Evolutionary conservation across 2,113 vertebrate species (phyloP).

Genomic region (Cyprinus carpio): DNA sequence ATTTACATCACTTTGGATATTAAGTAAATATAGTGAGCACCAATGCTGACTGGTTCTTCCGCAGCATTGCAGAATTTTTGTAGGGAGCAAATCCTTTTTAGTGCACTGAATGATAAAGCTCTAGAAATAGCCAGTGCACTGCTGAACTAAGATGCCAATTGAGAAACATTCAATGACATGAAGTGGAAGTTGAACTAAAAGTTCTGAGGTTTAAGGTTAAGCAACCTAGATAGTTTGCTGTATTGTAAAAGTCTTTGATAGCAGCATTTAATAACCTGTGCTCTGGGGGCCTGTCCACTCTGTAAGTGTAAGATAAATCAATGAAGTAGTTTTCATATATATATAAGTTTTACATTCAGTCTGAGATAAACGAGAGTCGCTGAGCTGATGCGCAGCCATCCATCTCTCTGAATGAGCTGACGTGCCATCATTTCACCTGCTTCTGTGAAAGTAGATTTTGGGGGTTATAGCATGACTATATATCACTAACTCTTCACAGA

Average conservation of each 20-base stretch:
- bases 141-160: not conserved
- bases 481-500: conserved; percentile 16
- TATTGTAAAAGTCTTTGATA: not conserved
- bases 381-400: not conserved
- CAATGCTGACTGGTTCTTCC: not conserved
- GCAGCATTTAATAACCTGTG: not conserved
- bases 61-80: not conserved
- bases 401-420: conserved; percentile 29
- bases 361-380: conserved; percentile 4
- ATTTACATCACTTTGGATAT: not conserved
- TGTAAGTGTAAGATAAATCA: not conserved
- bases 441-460: not conserved
- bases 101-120: not conserved
- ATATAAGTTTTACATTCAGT: conserved; percentile 20
- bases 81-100: not conserved
- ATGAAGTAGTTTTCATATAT: conserved; percentile 18
- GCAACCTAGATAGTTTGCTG: not conserved
- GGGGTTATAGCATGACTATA: conserved; percentile 5
- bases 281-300: not conserved
- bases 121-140: no score
- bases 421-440: not conserved
- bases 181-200: not conserved
- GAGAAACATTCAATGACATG: not conserved
- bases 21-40: not conserved
- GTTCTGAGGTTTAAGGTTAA: not conserved